These are phyloP conservation scores for Cantharis lateralis DNA, from an alignment of 2,888 invertebrate genomes.

Conservation along the genomic window DNA sequence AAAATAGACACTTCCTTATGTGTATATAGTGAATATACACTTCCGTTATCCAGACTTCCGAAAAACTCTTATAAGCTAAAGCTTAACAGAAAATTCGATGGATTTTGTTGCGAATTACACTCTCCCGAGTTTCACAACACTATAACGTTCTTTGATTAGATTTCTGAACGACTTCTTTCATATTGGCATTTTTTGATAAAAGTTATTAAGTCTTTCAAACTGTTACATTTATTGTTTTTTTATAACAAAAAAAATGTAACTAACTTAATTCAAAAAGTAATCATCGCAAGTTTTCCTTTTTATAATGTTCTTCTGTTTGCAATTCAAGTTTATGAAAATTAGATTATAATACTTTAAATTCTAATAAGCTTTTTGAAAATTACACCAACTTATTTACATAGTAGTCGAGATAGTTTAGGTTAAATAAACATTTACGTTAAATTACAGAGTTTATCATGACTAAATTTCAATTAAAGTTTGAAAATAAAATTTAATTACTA, in stretches of 20 bases:
- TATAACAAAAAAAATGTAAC: neutral
- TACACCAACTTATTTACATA: neutral
- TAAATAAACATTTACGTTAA: neutral
- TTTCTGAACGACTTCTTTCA: neutral
- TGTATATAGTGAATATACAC: neutral
- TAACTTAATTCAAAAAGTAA: neutral
- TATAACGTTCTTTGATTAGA: neutral
- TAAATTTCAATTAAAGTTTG: neutral
- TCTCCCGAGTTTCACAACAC: neutral
- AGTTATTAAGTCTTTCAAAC: neutral
- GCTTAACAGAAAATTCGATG: neutral
- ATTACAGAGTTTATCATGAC: neutral
- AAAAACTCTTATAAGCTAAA: neutral
- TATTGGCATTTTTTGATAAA: neutral
- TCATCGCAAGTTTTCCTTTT: neutral
- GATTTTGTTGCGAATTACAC: neutral
- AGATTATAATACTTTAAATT: neutral
- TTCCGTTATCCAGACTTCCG: neutral
- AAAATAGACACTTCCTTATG: neutral
- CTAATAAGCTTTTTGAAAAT: neutral
- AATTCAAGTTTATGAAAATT: neutral
- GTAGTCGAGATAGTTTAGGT: neutral
- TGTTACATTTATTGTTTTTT: neutral
- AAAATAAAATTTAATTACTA: neutral
- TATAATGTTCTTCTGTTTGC: neutral